Conservation (phyloP, 1,140 invertebrate species). For the Gryon sp. region DNA sequence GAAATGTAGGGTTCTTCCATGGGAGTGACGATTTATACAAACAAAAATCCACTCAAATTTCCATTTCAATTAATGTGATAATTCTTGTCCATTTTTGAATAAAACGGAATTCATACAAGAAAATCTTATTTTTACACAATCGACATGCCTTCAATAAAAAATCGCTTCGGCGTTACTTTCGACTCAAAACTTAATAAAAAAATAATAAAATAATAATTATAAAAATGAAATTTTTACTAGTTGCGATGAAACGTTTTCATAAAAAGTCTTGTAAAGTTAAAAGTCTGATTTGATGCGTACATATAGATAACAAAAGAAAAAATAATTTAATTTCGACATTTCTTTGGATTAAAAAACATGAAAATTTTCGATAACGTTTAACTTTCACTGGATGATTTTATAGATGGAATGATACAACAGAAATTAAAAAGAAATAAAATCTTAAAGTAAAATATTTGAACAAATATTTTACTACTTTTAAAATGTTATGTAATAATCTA, state of each 20-base stretch:
- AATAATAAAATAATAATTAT: constrained; percentile 13
- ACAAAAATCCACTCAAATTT: not conserved
- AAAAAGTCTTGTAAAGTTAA: constrained; percentile 36
- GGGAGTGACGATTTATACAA: not conserved
- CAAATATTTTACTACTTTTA: too few species aligned
- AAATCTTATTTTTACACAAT: constrained; percentile 51
- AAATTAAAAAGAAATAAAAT: too few species aligned
- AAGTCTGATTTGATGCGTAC: constrained; percentile 35
- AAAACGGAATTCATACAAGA: constrained; percentile 11
- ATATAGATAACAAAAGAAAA: not conserved
- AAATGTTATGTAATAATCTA: too few species aligned
- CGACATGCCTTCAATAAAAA: constrained; percentile 40
- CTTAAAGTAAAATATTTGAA: too few species aligned
- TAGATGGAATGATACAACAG: too few species aligned
- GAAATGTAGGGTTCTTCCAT: not conserved
- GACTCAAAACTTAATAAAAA: constrained; percentile 17
- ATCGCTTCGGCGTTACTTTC: constrained; percentile 29
- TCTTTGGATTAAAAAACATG: too few species aligned
- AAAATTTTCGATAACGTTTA: too few species aligned
- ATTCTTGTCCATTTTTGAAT: constrained; percentile 37
- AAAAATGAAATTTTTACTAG: constrained; percentile 32
- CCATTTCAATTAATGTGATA: too few species aligned
- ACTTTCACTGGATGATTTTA: too few species aligned
- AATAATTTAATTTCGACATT: too few species aligned
- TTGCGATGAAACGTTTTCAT: constrained; percentile 46